Evolutionary conservation across 2,113 vertebrate species (phyloP).

Genomic region (Verasper variegatus): DNA sequence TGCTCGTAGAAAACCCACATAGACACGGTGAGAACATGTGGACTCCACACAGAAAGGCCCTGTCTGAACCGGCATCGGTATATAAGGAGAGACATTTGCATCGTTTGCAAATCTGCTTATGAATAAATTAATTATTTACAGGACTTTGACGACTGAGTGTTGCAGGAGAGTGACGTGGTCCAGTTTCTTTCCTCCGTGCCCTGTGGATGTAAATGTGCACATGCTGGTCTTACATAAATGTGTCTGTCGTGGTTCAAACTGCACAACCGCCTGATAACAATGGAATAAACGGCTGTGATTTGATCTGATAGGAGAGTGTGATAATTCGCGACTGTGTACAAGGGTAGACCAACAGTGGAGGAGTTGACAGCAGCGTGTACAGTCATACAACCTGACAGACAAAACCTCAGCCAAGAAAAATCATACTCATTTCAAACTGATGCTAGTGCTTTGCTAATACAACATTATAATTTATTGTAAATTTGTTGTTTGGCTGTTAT

Average conservation of each 20-base stretch:
- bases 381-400: neutral
- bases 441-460: neutral
- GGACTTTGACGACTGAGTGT: neutral
- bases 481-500: no score
- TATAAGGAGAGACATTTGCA: no score
- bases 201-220: neutral
- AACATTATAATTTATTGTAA: neutral
- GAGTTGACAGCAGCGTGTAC: neutral
- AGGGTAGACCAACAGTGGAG: neutral
- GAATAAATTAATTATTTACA: no score
- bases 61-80: no score
- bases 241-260: neutral
- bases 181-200: neutral
- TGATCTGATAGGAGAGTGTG: neutral
- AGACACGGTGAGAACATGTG: no score
- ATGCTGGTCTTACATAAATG: neutral
- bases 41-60: neutral
- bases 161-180: neutral
- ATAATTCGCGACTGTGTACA: conserved; percentile 2
- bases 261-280: conserved; percentile 28
- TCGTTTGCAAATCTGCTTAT: no score
- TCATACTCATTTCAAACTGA: neutral
- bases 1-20: no score
- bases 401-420: neutral
- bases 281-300: neutral